Percentiles rank a stretch among this genome's conserved stretches.
phyloP scores from a whole-genome alignment of 1,140 invertebrate species.

The Psilanteris sp. region DNA sequence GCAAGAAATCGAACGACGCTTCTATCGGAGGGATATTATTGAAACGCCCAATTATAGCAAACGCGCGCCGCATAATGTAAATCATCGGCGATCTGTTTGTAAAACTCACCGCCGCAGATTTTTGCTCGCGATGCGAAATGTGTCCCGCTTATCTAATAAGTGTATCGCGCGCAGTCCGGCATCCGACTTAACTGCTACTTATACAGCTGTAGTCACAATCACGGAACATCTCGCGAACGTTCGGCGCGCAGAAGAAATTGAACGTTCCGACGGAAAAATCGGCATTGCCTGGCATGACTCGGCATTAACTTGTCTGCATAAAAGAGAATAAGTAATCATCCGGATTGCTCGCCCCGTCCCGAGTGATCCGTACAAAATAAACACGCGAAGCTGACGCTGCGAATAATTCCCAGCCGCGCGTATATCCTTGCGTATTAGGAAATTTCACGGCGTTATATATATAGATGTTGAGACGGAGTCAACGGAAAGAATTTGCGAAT shows the following conservation, averaged over 20 bases:
- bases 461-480: too few species aligned
- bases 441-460: too few species aligned
- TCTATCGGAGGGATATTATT: too few species aligned
- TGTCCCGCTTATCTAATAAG: slow-evolving; percentile 61
- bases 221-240: slow-evolving; percentile 54
- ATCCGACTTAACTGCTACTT: slow-evolving; percentile 63
- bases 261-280: slow-evolving; percentile 58
- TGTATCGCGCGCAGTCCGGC: slow-evolving; percentile 53
- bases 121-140: slow-evolving; percentile 33
- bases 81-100: slow-evolving; percentile 27
- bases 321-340: slow-evolving; percentile 55
- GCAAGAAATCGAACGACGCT: too few species aligned
- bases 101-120: slow-evolving; percentile 5
- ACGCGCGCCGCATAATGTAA: slow-evolving; percentile 36
- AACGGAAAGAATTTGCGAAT: too few species aligned
- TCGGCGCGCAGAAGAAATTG: slow-evolving; percentile 52
- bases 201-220: slow-evolving; percentile 50
- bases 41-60: too few species aligned
- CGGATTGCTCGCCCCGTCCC: slow-evolving; percentile 26
- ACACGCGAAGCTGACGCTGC: slow-evolving; percentile 36
- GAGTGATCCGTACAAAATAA: slow-evolving; percentile 46
- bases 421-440: too few species aligned
- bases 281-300: slow-evolving; percentile 38
- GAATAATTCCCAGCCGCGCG: too few species aligned
- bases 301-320: slow-evolving; percentile 56